Evolutionary conservation across 2,113 vertebrate species (phyloP).

Genomic region (Triplophysa dalaica): DNA sequence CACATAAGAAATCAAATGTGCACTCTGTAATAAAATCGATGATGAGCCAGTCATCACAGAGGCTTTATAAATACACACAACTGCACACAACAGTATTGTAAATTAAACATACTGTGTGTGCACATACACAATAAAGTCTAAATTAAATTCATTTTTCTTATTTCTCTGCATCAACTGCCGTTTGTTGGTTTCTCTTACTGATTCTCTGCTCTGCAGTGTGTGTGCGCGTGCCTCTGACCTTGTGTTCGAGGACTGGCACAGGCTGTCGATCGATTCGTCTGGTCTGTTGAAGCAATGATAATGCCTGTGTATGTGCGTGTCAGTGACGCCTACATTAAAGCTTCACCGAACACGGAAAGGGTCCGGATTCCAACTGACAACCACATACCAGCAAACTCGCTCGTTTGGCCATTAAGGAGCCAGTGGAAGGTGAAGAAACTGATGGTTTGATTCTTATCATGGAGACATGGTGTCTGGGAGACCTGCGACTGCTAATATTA

Average conservation of each 20-base stretch:
- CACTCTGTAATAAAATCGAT: constrained; percentile 39
- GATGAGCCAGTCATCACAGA: constrained; percentile 18
- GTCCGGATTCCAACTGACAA: constrained; percentile 2
- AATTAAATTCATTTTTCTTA: constrained; percentile 31
- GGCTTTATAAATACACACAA: constrained; percentile 39
- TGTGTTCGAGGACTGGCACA: constrained; percentile 51
- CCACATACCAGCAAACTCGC: constrained; percentile 19
- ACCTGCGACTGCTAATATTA: constrained; percentile 6
- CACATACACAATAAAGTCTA: constrained; percentile 44
- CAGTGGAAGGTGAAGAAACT: constrained; percentile 13
- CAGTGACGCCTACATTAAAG: constrained; percentile 30
- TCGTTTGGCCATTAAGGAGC: constrained; percentile 28
- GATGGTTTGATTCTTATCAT: constrained; percentile 27
- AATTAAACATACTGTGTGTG: neutral
- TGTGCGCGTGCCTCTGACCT: constrained; percentile 53
- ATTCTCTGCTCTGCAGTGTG: constrained; percentile 10
- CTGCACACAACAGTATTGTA: constrained; percentile 23
- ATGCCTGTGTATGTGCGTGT: constrained; percentile 40
- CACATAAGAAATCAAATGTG: constrained; percentile 38
- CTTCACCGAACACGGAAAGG: constrained; percentile 4
- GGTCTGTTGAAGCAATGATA: constrained; percentile 56
- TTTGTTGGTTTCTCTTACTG: constrained; percentile 12
- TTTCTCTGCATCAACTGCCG: neutral
- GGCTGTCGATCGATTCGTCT: constrained; percentile 52
- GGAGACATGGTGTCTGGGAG: constrained; percentile 1